Conservation (phyloP, 2,797 vertebrate species). For the Sebastes oblongus region DNA sequence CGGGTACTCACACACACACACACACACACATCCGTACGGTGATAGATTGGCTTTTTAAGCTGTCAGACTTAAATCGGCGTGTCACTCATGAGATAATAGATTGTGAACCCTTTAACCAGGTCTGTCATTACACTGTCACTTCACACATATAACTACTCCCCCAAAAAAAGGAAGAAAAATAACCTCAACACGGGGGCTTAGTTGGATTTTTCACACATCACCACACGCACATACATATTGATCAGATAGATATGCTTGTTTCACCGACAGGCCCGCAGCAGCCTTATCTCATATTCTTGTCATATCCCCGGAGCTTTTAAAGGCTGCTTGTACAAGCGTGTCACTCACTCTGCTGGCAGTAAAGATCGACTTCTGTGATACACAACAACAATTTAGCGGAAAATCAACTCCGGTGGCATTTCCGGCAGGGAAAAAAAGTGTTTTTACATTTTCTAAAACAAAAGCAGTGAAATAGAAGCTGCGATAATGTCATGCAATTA, state of each 20-base stretch:
- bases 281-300: conserved; percentile 54
- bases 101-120: background rate
- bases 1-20: background rate
- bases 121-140: conserved; percentile 19
- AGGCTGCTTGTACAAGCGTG: conserved; percentile 38
- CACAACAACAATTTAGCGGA: background rate
- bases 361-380: conserved; percentile 54
- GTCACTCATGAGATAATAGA: conserved; percentile 26
- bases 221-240: background rate
- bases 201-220: background rate
- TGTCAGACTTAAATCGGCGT: conserved; percentile 25
- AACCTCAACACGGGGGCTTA: background rate
- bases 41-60: conserved; percentile 24
- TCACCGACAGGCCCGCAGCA: conserved; percentile 23
- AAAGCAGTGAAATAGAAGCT: background rate
- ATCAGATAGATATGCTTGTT: conserved; percentile 39
- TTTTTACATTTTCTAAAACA: background rate
- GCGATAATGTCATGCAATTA: background rate
- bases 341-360: conserved; percentile 34
- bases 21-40: background rate
- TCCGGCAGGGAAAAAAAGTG: background rate
- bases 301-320: conserved; percentile 33
- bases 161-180: background rate
- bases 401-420: conserved; percentile 51
- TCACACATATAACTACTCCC: background rate